Base-by-base conservation (phyloP, 2,888 invertebrate genomes). In the Cacoxenus indagator region DNA sequence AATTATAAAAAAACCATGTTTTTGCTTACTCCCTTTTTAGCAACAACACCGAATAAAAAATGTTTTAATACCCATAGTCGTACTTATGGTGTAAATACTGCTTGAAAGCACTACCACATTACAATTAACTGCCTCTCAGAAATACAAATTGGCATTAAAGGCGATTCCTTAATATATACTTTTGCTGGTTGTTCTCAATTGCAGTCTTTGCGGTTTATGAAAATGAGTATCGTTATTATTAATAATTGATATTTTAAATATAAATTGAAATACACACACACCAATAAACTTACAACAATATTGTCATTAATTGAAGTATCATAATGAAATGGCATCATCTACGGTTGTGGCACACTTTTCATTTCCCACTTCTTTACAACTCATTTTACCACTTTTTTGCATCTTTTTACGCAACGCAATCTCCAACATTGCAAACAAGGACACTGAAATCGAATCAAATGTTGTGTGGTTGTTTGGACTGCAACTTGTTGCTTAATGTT, bases 171-270 rank as follows among this genome's bases (percentile, higher is more conserved):
- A n/a, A n/a, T 8, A 3, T 22, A 17, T 17, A 48, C 1, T 48
- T 17, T n/a, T 22, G 19, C 22, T 51, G 4, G 19, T 17, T 19
- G 51, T 55, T 11, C 22, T 22, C 19, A 54, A 54, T 68, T 55
- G 43, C 46, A 26, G 9, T 43, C 22, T 54, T 68, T 73, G 61
- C 37, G 70, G 71, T 76, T 81, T 81, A 83, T 77, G 72, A 78
- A 76, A 72, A 83, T 73, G 69, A 73, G 67, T 27, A 46, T 55
- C 22, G 17, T 64, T 68, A 54, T 57, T 64, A 83, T 83, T 79
- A 83, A 81, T 81, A 81, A 81, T 81, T 77, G 82, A 77, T 75
- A 75, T 74, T 76, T 76, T 76, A 83, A 78, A 82, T 82, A 74
- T 65, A 73, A 72, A 74, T 76, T 70, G 72, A 73, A 73, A 68